These are phyloP conservation scores for Quiscalus mexicanus DNA, from an alignment of 2,113 vertebrate genomes.

Conservation along the genomic window DNA sequence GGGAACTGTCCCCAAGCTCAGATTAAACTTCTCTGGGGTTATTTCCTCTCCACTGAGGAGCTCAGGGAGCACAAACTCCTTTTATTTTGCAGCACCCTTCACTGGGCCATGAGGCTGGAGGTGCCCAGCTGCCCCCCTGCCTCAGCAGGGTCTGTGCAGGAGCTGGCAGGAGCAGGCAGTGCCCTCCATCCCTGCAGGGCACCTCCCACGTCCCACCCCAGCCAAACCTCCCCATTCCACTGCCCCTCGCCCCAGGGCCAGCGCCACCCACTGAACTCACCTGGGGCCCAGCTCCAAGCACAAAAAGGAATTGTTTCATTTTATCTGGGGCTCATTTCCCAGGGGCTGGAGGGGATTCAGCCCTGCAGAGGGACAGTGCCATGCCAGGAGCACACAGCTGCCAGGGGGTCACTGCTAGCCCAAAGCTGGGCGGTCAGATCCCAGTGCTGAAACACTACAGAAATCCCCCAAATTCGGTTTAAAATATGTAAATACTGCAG, in stretches of 20 bases:
- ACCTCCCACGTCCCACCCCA: fast-evolving
- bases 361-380: background rate
- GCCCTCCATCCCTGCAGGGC: background rate
- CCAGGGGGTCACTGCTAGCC: background rate
- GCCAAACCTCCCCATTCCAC: background rate
- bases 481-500: background rate
- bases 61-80: background rate
- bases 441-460: background rate
- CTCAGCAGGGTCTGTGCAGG: background rate
- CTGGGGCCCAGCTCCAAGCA: background rate
- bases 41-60: background rate
- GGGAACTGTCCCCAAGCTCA: background rate
- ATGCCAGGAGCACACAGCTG: background rate
- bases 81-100: background rate
- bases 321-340: fast-evolving
- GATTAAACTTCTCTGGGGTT: background rate
- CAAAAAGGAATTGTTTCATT: fast-evolving
- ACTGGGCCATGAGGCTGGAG: background rate
- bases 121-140: background rate
- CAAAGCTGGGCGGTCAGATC: fast-evolving
- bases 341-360: background rate
- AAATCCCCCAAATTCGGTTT: background rate
- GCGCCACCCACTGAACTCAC: fast-evolving
- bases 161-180: background rate
- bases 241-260: fast-evolving